Evolutionary conservation across 2,113 vertebrate species (phyloP).

Genomic region (Nothobranchius furzeri): DNA sequence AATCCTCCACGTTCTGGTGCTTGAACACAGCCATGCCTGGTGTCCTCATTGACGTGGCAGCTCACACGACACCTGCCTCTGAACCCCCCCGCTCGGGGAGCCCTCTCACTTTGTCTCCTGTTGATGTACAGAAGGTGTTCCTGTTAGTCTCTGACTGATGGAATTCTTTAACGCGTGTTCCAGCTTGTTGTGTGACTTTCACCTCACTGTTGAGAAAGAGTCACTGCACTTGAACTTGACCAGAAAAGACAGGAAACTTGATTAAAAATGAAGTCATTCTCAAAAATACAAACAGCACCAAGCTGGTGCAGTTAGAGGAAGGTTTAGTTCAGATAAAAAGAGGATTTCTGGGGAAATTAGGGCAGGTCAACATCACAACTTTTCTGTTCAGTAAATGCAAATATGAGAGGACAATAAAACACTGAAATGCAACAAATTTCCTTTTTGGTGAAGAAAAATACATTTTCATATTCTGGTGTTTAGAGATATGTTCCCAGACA

Average conservation of each 20-base stretch:
- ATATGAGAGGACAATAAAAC: background rate
- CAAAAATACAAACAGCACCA: slow-evolving; percentile 12
- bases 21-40: slow-evolving; percentile 91
- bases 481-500: too few relatives aligned
- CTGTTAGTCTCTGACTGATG: slow-evolving; percentile 24
- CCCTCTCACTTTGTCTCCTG: background rate
- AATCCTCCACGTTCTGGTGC: slow-evolving; percentile 91
- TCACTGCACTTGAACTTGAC: background rate
- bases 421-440: slow-evolving; percentile 33
- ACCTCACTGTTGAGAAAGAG: slow-evolving; percentile 8
- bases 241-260: background rate
- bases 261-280: background rate
- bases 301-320: slow-evolving; percentile 4
- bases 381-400: background rate
- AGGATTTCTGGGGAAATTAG: slow-evolving; percentile 53
- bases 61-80: slow-evolving; percentile 33
- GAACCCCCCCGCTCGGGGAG: slow-evolving; percentile 6
- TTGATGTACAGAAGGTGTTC: slow-evolving; percentile 11
- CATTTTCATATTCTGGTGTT: too few relatives aligned
- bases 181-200: slow-evolving; percentile 54
- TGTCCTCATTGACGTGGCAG: slow-evolving; percentile 83
- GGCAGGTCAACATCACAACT: slow-evolving; percentile 39
- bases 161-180: slow-evolving; percentile 50
- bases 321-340: slow-evolving; percentile 29
- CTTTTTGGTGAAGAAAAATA: background rate